Conservation (phyloP, 2,797 vertebrate genomes). For the Micropoecilia bifurca region DNA sequence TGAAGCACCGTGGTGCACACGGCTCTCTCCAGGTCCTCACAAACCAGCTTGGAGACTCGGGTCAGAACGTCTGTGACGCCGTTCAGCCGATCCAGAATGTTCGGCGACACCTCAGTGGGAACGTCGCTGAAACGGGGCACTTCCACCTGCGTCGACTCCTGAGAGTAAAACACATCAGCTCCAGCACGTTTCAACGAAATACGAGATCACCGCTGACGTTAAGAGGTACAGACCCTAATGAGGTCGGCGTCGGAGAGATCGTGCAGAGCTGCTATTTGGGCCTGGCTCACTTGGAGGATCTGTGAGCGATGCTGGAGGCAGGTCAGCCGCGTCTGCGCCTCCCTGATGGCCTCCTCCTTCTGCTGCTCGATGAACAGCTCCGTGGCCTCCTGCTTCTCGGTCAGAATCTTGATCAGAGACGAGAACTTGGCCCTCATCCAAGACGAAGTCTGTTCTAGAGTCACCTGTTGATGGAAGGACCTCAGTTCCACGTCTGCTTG, state of each 20-base stretch:
- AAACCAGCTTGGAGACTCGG: slow-evolving; percentile 81
- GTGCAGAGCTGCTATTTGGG: slow-evolving; percentile 66
- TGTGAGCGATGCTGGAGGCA: slow-evolving; percentile 64
- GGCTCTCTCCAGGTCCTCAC: slow-evolving; percentile 82
- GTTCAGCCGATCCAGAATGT: slow-evolving; percentile 75
- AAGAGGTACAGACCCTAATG: slow-evolving; percentile 72
- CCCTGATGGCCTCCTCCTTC: slow-evolving; percentile 47
- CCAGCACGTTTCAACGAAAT: neutral
- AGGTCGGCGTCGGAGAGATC: slow-evolving; percentile 72
- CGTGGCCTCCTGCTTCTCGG: slow-evolving; percentile 77
- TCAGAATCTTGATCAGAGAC: slow-evolving; percentile 73
- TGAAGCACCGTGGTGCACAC: slow-evolving; percentile 72
- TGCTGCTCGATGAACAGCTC: slow-evolving; percentile 72
- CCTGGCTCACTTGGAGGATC: slow-evolving; percentile 68
- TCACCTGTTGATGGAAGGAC: slow-evolving; percentile 65
- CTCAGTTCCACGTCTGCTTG: neutral
- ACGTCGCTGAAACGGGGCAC: slow-evolving; percentile 73
- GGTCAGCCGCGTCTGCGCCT: slow-evolving; percentile 66
- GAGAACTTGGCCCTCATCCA: slow-evolving; percentile 79
- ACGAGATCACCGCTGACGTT: neutral
- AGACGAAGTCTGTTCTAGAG: slow-evolving; percentile 77
- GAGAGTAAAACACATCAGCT: slow-evolving; percentile 8
- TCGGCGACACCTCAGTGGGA: slow-evolving; percentile 67
- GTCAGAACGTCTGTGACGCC: slow-evolving; percentile 77
- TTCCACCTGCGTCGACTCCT: slow-evolving; percentile 77